phyloP scores from a whole-genome alignment of 2,113 vertebrate species.

The Leucosticte australis region DNA sequence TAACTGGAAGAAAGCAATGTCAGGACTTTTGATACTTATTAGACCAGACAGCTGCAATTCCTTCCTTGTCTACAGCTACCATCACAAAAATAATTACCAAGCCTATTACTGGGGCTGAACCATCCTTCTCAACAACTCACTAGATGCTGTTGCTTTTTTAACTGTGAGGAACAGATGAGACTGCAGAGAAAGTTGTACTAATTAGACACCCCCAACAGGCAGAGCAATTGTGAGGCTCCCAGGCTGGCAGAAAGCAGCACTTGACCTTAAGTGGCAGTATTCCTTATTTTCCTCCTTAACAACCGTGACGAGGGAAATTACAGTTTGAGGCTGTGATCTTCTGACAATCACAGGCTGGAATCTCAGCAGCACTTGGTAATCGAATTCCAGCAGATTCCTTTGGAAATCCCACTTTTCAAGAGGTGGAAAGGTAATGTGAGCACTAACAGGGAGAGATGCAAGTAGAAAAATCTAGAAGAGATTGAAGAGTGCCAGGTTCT shows the following conservation, averaged over 20 bases:
- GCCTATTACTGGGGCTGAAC: slow-evolving; percentile 27
- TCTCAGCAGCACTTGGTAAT: not conserved
- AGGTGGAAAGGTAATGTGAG: not conserved
- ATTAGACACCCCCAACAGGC: slow-evolving; percentile 10
- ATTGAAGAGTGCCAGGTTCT: not conserved
- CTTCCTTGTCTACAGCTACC: slow-evolving; percentile 13
- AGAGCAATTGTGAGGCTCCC: slow-evolving; percentile 7
- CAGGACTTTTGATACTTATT: slow-evolving; percentile 30
- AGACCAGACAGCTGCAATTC: slow-evolving; percentile 32
- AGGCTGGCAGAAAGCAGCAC: not conserved
- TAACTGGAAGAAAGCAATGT: slow-evolving; percentile 27
- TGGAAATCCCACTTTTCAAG: not conserved
- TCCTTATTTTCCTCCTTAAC: slow-evolving; percentile 1
- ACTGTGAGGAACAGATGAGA: slow-evolving; percentile 11
- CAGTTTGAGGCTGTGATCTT: not conserved
- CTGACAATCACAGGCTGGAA: not conserved
- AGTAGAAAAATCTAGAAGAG: not conserved
- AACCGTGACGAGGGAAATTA: not conserved
- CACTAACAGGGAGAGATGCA: not conserved
- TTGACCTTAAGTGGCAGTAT: slow-evolving; percentile 17
- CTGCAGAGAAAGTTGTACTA: slow-evolving; percentile 38
- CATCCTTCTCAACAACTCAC: not conserved
- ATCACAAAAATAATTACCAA: slow-evolving; percentile 41
- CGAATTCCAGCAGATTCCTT: not conserved
- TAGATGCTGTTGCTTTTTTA: slow-evolving; percentile 39